phyloP scores from a whole-genome alignment of 1,140 invertebrate species.

The Drosophila miranda region DNA sequence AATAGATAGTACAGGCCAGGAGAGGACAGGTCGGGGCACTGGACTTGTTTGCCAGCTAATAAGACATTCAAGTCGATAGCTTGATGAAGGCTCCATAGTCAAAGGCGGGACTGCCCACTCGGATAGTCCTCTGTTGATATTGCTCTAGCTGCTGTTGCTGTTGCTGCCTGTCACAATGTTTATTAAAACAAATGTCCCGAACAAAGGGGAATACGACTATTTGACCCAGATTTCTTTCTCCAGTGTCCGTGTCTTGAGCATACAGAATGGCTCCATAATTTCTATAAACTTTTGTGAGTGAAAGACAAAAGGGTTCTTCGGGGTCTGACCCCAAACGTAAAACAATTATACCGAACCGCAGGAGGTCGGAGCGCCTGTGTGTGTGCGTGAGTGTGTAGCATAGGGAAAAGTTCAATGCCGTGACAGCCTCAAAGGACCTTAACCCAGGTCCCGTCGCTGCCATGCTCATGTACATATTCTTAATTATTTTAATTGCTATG shows the following conservation, averaged over 20 bases:
- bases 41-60: constrained; percentile 66
- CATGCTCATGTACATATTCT: constrained; percentile 23
- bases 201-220: constrained; percentile 60
- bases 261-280: constrained; percentile 72
- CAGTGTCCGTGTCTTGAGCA: constrained; percentile 37
- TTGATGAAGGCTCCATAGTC: constrained; percentile 59
- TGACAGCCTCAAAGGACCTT: constrained; percentile 13
- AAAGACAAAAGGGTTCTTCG: constrained; percentile 25
- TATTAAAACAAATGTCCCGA: constrained; percentile 74
- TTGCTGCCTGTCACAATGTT: constrained; percentile 67
- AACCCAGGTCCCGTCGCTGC: constrained; percentile 2
- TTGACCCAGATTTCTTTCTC: constrained; percentile 68
- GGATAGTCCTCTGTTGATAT: constrained; percentile 41
- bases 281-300: constrained; percentile 63
- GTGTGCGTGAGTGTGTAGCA: constrained; percentile 8
- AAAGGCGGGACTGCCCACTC: constrained; percentile 14
- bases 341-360: constrained; percentile 57
- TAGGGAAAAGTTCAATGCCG: constrained; percentile 64
- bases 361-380: neutral
- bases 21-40: neutral
- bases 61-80: constrained; percentile 72
- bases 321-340: constrained; percentile 36
- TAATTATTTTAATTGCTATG: constrained; percentile 79
- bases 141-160: constrained; percentile 28
- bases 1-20: constrained; percentile 8